Evolutionary conservation across 2,888 invertebrate genomes (phyloP).

Genomic region (Parnassius glacialis): DNA sequence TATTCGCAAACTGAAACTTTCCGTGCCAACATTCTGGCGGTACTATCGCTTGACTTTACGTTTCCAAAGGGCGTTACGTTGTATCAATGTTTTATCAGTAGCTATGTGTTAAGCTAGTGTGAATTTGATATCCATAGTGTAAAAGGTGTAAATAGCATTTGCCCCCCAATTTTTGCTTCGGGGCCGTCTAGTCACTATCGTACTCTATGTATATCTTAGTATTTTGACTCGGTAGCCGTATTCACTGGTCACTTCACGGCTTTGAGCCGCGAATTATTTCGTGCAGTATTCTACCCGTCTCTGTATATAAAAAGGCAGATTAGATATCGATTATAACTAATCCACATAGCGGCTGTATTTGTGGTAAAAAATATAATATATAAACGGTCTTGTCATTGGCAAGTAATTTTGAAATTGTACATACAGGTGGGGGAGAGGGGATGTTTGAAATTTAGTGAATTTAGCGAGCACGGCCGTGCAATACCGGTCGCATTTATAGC

Average conservation of each 20-base stretch:
- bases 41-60: conserved; percentile 42
- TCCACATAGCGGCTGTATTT: conserved; percentile 13
- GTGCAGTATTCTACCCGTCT: conserved; percentile 60
- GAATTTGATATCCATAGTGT: conserved; percentile 66
- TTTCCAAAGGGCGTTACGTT: conserved; percentile 48
- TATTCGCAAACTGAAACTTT: conserved; percentile 38
- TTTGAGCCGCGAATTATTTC: conserved; percentile 45
- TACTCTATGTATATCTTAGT: conserved; percentile 48
- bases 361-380: conserved; percentile 16
- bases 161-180: conserved; percentile 46
- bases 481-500: conserved; percentile 51
- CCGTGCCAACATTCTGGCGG: conserved; percentile 49
- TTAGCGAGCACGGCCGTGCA: conserved; percentile 47
- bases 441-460: conserved; percentile 58
- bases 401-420: conserved; percentile 30
- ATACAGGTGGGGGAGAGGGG: conserved; percentile 37
- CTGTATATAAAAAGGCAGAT: conserved; percentile 50
- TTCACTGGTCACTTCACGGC: conserved; percentile 31
- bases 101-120: conserved; percentile 60
- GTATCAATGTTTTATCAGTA: conserved; percentile 43
- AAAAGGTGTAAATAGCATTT: conserved; percentile 63
- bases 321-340: conserved; percentile 26
- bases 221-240: conserved; percentile 34
- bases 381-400: background rate
- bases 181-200: conserved; percentile 73